Percentiles rank a stretch among this genome's conserved stretches.
Conservation (phyloP, 2,113 vertebrate species). For the Neogale vison region DNA sequence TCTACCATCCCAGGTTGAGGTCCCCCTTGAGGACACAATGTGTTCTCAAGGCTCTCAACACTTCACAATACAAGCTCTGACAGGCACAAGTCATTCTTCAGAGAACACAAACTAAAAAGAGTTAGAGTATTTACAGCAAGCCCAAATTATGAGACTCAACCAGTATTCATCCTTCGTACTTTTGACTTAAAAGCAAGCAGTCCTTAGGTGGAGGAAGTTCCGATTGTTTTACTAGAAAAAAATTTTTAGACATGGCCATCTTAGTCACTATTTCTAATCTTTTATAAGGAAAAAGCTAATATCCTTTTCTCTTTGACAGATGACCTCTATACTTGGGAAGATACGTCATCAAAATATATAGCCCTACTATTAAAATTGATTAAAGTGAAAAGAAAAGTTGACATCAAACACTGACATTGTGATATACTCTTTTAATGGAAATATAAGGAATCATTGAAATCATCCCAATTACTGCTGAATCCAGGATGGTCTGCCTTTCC, state of each 20-base stretch:
- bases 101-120: neutral
- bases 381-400: constrained; percentile 19
- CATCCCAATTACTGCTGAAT: constrained; percentile 51
- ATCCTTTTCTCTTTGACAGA: neutral
- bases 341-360: neutral
- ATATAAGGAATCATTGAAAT: neutral
- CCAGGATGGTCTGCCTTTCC: neutral
- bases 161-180: neutral
- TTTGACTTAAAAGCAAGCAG: neutral
- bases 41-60: neutral
- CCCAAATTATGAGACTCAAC: neutral
- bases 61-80: neutral
- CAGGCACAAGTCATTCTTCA: neutral
- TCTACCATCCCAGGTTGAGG: neutral
- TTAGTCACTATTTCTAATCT: neutral
- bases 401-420: neutral
- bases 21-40: neutral
- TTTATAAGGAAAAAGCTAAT: neutral
- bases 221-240: neutral
- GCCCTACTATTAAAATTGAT: neutral
- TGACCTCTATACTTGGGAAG: neutral
- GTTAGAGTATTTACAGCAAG: fast-evolving
- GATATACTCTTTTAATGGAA: neutral
- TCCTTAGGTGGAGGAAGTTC: neutral
- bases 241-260: neutral